A percentile compares a stretch with the other conserved stretches of the same genome.
Evolutionary conservation across 2,113 vertebrate genomes (phyloP).

Genomic region (Nycticebus coucang): DNA sequence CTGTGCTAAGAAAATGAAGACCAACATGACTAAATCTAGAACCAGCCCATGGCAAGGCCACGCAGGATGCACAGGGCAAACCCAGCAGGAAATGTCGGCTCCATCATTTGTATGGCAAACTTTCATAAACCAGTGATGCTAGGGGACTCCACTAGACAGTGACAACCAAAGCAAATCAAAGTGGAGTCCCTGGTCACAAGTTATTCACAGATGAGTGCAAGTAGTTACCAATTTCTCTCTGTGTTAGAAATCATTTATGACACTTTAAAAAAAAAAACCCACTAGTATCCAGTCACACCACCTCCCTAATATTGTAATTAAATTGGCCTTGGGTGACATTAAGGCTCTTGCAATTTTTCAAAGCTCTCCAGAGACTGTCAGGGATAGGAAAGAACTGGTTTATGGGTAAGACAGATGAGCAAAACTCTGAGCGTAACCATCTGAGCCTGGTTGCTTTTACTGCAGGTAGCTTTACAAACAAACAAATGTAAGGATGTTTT

Average conservation of each 20-base stretch:
- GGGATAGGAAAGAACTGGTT: not conserved
- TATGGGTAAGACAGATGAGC: not conserved
- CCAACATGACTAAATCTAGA: slow-evolving; percentile 93
- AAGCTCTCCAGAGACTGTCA: not conserved
- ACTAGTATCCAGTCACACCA: too few relatives aligned
- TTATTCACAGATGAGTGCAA: not conserved
- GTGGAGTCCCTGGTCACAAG: not conserved
- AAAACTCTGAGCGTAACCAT: not conserved
- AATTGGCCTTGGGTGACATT: not conserved
- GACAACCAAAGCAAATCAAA: not conserved
- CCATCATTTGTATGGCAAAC: not conserved
- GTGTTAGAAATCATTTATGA: not conserved
- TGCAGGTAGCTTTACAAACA: not conserved
- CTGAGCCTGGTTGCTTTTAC: not conserved
- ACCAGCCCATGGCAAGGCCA: not conserved
- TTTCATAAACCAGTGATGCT: not conserved
- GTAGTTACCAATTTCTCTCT: not conserved
- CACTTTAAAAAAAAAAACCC: not conserved
- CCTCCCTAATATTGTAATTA: not conserved
- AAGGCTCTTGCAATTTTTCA: not conserved
- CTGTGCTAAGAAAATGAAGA: slow-evolving; percentile 99
- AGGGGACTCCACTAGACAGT: too few relatives aligned
- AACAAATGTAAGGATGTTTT: not conserved
- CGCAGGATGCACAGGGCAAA: not conserved
- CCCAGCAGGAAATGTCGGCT: rapidly evolving